These are phyloP conservation scores for Bombus picipes DNA, from an alignment of 1,140 invertebrate species.

Conservation along the genomic window DNA sequence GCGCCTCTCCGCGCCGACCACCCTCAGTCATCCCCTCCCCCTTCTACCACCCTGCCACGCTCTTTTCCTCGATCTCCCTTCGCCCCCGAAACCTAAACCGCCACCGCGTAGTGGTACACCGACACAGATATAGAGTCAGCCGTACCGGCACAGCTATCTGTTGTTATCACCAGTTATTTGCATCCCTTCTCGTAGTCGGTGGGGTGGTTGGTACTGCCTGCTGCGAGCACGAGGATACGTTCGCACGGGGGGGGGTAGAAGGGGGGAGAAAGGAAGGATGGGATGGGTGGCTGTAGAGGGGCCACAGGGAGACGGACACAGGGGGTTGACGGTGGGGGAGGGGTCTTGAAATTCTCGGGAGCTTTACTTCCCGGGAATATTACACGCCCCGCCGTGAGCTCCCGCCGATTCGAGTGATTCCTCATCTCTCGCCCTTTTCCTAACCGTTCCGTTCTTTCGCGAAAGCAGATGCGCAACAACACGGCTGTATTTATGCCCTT, in stretches of 20 bases:
- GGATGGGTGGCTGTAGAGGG: slow-evolving; percentile 5
- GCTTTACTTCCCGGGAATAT: slow-evolving; percentile 80
- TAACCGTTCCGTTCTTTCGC: slow-evolving; percentile 59
- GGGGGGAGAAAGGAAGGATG: background rate
- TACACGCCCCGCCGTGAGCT: slow-evolving; percentile 68
- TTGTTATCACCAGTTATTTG: slow-evolving; percentile 82
- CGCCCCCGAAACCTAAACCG: slow-evolving; percentile 62
- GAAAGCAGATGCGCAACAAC: slow-evolving; percentile 66
- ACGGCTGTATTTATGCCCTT: slow-evolving; percentile 47
- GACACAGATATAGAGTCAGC: slow-evolving; percentile 58
- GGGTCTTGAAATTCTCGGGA: slow-evolving; percentile 77
- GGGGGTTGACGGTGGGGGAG: slow-evolving; percentile 55
- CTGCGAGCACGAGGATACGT: slow-evolving; percentile 49
- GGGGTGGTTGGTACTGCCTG: slow-evolving; percentile 59
- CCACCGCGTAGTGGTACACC: slow-evolving; percentile 58
- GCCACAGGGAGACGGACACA: slow-evolving; percentile 41
- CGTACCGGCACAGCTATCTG: slow-evolving; percentile 76
- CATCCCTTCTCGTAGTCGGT: slow-evolving; percentile 75
- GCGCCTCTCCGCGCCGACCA: slow-evolving; percentile 13
- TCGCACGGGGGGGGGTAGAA: slow-evolving; percentile 14
- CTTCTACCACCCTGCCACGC: slow-evolving; percentile 17
- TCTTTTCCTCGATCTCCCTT: slow-evolving; percentile 52
- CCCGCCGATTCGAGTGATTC: slow-evolving; percentile 72
- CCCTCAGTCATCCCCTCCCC: background rate
- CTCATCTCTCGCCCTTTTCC: slow-evolving; percentile 69